Percentiles rank a stretch among this genome's conserved stretches.
Evolutionary conservation across 2,113 vertebrate species (phyloP).

Genomic region (Amphiprion ocellaris): DNA sequence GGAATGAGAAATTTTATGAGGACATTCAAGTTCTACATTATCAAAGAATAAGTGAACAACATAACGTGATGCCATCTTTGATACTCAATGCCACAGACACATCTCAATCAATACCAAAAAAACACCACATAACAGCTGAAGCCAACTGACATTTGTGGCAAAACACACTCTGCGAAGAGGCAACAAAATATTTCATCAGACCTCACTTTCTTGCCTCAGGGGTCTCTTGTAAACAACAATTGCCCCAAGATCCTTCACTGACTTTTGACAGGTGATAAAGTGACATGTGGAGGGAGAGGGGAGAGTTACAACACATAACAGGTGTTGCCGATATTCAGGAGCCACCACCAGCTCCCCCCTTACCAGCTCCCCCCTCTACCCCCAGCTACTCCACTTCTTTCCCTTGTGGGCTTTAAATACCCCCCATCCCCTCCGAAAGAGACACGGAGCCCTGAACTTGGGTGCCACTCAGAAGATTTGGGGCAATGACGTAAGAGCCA

Average conservation of each 20-base stretch:
- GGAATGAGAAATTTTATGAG: no score
- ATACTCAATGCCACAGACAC: no score
- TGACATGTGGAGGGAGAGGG: constrained; percentile 16
- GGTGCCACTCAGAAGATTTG: constrained; percentile 34
- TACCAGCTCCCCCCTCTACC: fast-evolving
- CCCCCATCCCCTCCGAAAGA: constrained; percentile 15
- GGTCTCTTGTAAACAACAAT: constrained; percentile 35
- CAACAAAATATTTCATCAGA: constrained; percentile 14
- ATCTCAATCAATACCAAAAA: no score
- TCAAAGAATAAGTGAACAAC: no score
- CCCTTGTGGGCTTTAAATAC: constrained; percentile 60
- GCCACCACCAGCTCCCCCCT: background rate
- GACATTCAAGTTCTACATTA: no score
- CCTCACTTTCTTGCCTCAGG: constrained; percentile 14
- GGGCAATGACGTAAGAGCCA: constrained; percentile 46
- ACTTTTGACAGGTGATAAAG: constrained; percentile 34
- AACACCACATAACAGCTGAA: background rate
- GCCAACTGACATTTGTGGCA: background rate
- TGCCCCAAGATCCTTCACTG: background rate
- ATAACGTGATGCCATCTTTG: no score
- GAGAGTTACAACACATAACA: constrained; percentile 56
- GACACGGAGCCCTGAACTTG: constrained; percentile 53
- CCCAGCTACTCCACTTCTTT: background rate
- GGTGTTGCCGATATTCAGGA: constrained; percentile 54
- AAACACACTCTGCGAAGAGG: background rate